Percentiles rank a stretch among this genome's conserved stretches.
Evolutionary conservation across 2,797 vertebrate species (phyloP).

Genomic region (Ambastaia sidthimunki): DNA sequence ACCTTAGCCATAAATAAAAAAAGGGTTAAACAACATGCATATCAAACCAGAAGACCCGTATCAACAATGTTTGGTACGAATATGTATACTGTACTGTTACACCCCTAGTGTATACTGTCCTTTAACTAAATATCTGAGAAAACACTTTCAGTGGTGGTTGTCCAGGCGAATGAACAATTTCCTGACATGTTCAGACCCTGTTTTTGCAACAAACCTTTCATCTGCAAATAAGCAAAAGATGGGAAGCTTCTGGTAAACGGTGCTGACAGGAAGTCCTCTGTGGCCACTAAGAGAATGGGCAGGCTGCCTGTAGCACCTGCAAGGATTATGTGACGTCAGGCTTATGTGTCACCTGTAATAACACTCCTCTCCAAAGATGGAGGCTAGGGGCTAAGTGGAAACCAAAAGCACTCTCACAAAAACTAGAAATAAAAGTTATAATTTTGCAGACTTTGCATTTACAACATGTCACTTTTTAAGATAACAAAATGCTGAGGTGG

Average conservation of each 20-base stretch:
- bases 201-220: constrained; percentile 47
- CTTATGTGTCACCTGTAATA: constrained; percentile 58
- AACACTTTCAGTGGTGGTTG: background rate
- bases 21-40: too few species aligned
- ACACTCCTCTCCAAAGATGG: constrained; percentile 47
- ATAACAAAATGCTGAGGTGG: background rate
- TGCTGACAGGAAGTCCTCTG: constrained; percentile 55
- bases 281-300: constrained; percentile 53
- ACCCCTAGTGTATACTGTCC: background rate
- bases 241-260: constrained; percentile 38
- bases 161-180: constrained; percentile 10
- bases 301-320: constrained; percentile 61
- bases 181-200: background rate
- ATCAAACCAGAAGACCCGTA: too few species aligned
- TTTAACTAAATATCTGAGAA: constrained; percentile 9
- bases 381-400: constrained; percentile 40
- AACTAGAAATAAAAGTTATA: constrained; percentile 28
- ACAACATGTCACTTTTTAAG: background rate
- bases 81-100: too few species aligned
- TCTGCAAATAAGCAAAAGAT: constrained; percentile 56
- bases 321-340: constrained; percentile 55
- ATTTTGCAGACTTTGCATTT: constrained; percentile 14
- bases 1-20: too few species aligned
- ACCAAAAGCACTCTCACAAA: constrained; percentile 34
- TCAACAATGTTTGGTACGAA: too few species aligned